Base-by-base conservation (phyloP, 2,888 invertebrate genomes). In the Hydriomena furcata region DNA sequence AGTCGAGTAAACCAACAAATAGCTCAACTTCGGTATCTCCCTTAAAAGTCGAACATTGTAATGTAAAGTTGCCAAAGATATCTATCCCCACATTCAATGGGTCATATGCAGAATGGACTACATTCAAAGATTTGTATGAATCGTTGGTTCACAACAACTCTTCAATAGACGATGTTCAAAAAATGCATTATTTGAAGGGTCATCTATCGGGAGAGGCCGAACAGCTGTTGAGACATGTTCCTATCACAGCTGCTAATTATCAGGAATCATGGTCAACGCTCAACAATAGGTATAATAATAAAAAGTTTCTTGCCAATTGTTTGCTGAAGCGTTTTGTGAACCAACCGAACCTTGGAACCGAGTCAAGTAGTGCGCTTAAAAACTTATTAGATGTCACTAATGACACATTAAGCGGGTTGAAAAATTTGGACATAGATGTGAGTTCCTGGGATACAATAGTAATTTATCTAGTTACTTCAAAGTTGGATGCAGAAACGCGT, bases 161-260 rank as follows among this genome's bases (percentile, higher is more conserved):
- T 5, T 25, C 2, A 17, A 25, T 43, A 8, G 42, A 34, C 20
- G 34, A 5, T 25, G 42, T 43, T 1, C 32, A 43, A 34, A 43
- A 43, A 43, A 25, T 43, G 24, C 42, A 43, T 7, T 36, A 36
- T 10, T 11, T 35, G 2, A 30, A 41, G 36, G 30, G 28, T 1
- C 13, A 34, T 28, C 36, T 31, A 17, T 5, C 13, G 2, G 37
- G 24, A 4, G 32, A 32, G 25, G 36, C 31, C 10, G 8, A 23
- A 17, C 40, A 35, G 30, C 10, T 23, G 8, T 30, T 30, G n/a
- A 34, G 42, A 20, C 34, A 43, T 5, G 20, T 43, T 25, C 34
- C 42, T 1, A 43, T 34, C 5, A 7, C 42, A 23, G 34, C 24
- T 2, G 42, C 13, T 1, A 43, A 43, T 7, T 43, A 43, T 4